Evolutionary conservation across 2,797 vertebrate species (phyloP).

Genomic region (Tachyglossus aculeatus): DNA sequence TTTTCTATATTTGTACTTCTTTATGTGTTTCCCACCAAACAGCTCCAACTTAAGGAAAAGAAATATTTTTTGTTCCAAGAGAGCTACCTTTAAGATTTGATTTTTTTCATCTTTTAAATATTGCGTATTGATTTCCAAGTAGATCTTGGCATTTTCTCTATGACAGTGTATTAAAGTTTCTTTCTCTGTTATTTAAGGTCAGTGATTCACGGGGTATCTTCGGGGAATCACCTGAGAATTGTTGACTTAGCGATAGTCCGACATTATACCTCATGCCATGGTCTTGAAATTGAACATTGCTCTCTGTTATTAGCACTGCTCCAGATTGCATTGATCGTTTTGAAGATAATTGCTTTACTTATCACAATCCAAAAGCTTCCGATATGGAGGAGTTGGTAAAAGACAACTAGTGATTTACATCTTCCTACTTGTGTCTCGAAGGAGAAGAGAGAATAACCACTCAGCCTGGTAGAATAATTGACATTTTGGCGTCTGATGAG

Average conservation of each 20-base stretch:
- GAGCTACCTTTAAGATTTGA: background rate
- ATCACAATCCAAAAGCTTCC: too few relatives aligned
- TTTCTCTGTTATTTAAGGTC: slow-evolving; percentile 42
- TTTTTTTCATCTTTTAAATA: slow-evolving; percentile 27
- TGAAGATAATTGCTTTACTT: slow-evolving; percentile 1
- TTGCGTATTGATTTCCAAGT: slow-evolving; percentile 22
- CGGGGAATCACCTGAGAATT: background rate
- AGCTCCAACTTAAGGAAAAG: slow-evolving; percentile 11
- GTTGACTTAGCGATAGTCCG: background rate
- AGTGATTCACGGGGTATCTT: slow-evolving; percentile 7
- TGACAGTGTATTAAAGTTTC: slow-evolving; percentile 14
- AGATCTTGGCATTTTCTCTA: slow-evolving; percentile 26
- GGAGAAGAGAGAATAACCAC: background rate
- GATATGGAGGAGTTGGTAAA: too few relatives aligned
- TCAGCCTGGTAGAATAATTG: slow-evolving; percentile 7
- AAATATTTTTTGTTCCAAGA: slow-evolving; percentile 30
- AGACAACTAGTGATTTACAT: background rate
- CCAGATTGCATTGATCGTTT: slow-evolving; percentile 6
- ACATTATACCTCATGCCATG: background rate
- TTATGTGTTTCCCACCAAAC: too few relatives aligned
- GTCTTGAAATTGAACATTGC: background rate
- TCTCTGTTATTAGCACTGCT: background rate
- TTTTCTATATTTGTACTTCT: too few relatives aligned
- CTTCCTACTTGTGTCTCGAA: background rate
- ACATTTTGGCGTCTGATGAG: background rate